Conservation (phyloP, 1,140 invertebrate genomes). For the Heliothis virescens region DNA sequence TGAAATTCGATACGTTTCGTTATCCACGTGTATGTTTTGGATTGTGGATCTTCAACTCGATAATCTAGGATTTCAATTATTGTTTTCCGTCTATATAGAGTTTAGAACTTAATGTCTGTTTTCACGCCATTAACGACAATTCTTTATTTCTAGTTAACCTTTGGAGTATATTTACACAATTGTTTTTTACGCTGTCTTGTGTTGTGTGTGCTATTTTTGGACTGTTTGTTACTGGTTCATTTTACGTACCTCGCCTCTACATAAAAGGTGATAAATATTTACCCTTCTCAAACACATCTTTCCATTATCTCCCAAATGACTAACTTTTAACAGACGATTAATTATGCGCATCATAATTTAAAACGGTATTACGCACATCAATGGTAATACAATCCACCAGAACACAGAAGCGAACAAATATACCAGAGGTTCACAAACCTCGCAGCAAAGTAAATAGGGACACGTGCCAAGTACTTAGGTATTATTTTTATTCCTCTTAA, state of each 20-base stretch:
- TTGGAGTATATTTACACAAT: not conserved
- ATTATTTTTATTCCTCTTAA: conserved; percentile 41
- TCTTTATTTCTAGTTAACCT: too few species aligned
- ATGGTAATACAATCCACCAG: conserved; percentile 18
- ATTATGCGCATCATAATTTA: conserved; percentile 38
- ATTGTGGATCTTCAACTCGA: not conserved
- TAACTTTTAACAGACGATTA: conserved; percentile 28
- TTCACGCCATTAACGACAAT: too few species aligned
- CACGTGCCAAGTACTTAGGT: conserved; percentile 18
- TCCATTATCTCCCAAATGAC: conserved; percentile 29
- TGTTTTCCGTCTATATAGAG: too few species aligned
- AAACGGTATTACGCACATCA: conserved; percentile 31
- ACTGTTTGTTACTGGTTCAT: not conserved
- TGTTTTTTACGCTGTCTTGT: not conserved
- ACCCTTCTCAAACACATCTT: conserved; percentile 23
- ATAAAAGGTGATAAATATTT: conserved; percentile 14
- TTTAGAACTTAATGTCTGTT: too few species aligned
- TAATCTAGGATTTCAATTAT: too few species aligned
- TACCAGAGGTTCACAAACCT: conserved; percentile 21
- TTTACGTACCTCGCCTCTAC: not conserved
- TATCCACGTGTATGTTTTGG: not conserved
- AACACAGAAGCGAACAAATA: conserved; percentile 36
- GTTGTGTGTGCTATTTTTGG: not conserved
- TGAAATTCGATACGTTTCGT: conserved; percentile 1
- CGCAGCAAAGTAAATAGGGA: not conserved